phyloP scores from a whole-genome alignment of 2,797 vertebrate genomes.

The Coregonus sp. region DNA sequence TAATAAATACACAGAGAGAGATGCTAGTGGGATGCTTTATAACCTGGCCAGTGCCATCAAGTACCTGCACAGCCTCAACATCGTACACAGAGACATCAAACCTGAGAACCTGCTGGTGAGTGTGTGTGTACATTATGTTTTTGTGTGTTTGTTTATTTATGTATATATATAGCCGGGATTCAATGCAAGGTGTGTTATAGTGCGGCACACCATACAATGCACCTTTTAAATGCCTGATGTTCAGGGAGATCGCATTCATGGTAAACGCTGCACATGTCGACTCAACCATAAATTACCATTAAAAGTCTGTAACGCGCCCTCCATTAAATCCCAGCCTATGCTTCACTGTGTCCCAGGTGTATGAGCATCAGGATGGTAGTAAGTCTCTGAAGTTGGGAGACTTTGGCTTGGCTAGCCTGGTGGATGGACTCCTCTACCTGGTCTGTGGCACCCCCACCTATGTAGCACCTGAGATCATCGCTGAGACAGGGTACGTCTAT shows the following conservation, averaged over 20 bases:
- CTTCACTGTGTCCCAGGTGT: conserved; percentile 79
- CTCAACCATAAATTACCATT: background rate
- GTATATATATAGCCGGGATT: background rate
- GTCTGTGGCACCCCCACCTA: conserved; percentile 97
- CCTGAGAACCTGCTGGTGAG: conserved; percentile 96
- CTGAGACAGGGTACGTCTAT: conserved; percentile 88
- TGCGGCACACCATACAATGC: background rate
- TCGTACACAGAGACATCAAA: conserved; percentile 97
- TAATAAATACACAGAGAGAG: conserved; percentile 94
- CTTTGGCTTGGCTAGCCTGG: conserved; percentile 92
- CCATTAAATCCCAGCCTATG: background rate
- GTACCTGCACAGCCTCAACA: conserved; percentile 93
- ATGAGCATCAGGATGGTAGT: conserved; percentile 92
- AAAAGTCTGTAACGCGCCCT: background rate
- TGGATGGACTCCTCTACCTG: conserved; percentile 90
- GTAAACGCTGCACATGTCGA: background rate
- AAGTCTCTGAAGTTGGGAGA: conserved; percentile 94
- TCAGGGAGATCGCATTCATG: background rate
- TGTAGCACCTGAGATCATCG: conserved; percentile 96
- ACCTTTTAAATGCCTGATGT: background rate
- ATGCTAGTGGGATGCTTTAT: conserved; percentile 95
- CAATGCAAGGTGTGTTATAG: background rate
- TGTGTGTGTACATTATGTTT: conserved; percentile 7
- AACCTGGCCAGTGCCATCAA: conserved; percentile 96
- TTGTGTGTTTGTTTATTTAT: background rate